Conservation (phyloP, 2,888 invertebrate genomes). For the Phlogophora meticulosa region DNA sequence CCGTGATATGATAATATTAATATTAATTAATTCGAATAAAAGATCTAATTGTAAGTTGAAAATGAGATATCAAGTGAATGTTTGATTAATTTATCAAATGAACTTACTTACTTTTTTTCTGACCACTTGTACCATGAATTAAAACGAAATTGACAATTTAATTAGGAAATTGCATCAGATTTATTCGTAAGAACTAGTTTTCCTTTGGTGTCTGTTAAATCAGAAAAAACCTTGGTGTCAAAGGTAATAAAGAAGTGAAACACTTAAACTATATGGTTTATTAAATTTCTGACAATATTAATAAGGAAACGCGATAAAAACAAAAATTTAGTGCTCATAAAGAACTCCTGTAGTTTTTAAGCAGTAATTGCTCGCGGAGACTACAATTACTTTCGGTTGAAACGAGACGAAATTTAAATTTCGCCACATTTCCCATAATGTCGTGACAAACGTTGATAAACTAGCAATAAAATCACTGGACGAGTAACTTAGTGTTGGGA, state of each 20-base stretch:
- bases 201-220: conserved; percentile 32
- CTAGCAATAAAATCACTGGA: conserved; percentile 61
- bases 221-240: conserved; percentile 36
- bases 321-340: conserved; percentile 40
- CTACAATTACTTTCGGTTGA: conserved; percentile 36
- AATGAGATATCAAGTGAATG: background rate
- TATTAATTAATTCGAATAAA: conserved; percentile 24
- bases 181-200: conserved; percentile 32
- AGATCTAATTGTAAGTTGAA: conserved; percentile 15
- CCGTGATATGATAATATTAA: conserved; percentile 10
- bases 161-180: conserved; percentile 28
- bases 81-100: conserved; percentile 18
- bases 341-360: conserved; percentile 34
- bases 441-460: conserved; percentile 77
- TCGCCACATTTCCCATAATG: conserved; percentile 44
- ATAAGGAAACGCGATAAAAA: conserved; percentile 42
- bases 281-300: conserved; percentile 38
- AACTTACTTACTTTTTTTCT: background rate
- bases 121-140: background rate
- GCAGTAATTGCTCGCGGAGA: conserved; percentile 27
- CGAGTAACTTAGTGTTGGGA: conserved; percentile 37
- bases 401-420: conserved; percentile 26
- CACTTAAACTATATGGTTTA: conserved; percentile 30
- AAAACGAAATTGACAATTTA: conserved; percentile 4
- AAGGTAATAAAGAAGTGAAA: conserved; percentile 41